Conservation (phyloP, 2,888 invertebrate genomes). For the Lepeophtheirus nordmannii region DNA sequence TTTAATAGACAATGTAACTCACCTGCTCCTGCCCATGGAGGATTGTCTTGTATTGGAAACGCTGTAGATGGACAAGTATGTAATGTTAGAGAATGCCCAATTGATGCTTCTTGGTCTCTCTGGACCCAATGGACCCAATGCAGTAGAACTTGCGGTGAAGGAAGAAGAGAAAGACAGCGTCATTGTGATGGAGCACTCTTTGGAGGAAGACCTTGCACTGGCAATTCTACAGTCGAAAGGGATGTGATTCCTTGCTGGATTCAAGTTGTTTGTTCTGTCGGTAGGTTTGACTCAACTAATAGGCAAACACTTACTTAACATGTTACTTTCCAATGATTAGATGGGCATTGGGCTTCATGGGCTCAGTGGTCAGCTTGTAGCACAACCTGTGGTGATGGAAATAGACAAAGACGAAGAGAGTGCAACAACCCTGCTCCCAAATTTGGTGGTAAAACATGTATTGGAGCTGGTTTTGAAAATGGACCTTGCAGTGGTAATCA, state of each 20-base stretch:
- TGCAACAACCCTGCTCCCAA: not conserved
- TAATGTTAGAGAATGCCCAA: not conserved
- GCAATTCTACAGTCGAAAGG: not conserved
- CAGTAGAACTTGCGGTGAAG: not conserved
- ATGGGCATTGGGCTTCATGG: not conserved
- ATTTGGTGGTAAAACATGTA: not conserved
- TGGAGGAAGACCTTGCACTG: not conserved
- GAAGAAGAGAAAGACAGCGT: not conserved
- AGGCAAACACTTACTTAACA: not conserved
- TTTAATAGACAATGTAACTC: not conserved
- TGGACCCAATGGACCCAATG: not conserved
- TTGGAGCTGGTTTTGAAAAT: not conserved
- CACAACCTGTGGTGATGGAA: not conserved
- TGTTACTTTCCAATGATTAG: not conserved
- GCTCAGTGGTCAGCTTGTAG: not conserved
- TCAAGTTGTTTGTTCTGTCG: not conserved
- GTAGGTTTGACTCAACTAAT: not conserved
- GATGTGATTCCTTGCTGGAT: not conserved
- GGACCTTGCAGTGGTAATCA: not conserved
- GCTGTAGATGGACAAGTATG: not conserved
- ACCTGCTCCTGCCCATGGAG: not conserved
- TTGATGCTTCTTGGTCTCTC: not conserved
- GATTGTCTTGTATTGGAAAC: not conserved
- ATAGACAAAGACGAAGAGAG: not conserved
- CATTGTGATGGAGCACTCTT: not conserved